Percentiles rank a stretch among this genome's conserved stretches.
Conservation (phyloP, 2,888 invertebrate species). For the Trachelus stipa region DNA sequence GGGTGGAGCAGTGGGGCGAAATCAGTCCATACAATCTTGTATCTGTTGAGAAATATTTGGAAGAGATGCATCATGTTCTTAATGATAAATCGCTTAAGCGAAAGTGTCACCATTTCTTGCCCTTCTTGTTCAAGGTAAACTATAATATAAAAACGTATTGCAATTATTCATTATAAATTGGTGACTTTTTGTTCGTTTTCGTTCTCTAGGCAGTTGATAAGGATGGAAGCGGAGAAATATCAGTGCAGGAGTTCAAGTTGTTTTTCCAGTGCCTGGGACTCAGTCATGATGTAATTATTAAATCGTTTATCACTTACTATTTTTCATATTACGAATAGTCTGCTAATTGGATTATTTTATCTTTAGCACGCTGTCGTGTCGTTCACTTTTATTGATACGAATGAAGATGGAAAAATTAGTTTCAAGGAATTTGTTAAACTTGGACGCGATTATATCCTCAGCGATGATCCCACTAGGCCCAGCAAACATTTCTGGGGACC, state of each 20-base stretch:
- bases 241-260: constrained; percentile 83
- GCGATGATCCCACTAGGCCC: constrained; percentile 79
- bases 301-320: background rate
- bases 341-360: constrained; percentile 13
- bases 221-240: constrained; percentile 82
- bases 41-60: constrained; percentile 83
- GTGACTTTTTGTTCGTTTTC: constrained; percentile 29
- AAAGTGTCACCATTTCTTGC: constrained; percentile 82
- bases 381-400: constrained; percentile 82
- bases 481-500: constrained; percentile 92
- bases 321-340: background rate
- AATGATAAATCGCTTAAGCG: constrained; percentile 80
- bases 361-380: constrained; percentile 76
- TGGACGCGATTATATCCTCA: constrained; percentile 83
- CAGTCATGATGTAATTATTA: constrained; percentile 71
- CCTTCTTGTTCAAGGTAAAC: constrained; percentile 83
- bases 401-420: constrained; percentile 82
- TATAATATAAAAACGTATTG: constrained; percentile 7
- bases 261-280: constrained; percentile 86
- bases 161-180: constrained; percentile 5
- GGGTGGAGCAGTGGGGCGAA: constrained; percentile 88
- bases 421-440: constrained; percentile 83
- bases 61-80: constrained; percentile 85
- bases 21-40: constrained; percentile 85
- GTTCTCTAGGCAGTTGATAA: constrained; percentile 81